Evolutionary conservation across 2,113 vertebrate species (phyloP), one percentile per base, ranked within the genome.

Genomic region (Nymphicus hollandicus): DNA sequence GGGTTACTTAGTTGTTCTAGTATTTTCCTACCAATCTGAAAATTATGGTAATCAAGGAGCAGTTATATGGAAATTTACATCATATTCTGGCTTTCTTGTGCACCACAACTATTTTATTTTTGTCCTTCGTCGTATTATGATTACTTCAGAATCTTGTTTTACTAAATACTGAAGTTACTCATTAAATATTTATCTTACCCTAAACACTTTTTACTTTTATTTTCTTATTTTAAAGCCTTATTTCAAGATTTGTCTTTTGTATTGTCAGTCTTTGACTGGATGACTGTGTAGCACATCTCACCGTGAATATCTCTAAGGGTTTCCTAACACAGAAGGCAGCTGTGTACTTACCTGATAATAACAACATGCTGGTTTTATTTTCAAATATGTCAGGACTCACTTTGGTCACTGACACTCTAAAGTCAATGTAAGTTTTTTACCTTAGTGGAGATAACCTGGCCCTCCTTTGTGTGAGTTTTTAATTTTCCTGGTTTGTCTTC

Each of bases 221-320:
- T 61, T 94, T 91, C 22, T 92, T 89, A 81, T 92, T 89, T 95
- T 76, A 84, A 96, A 93, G 65, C n/a, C 28, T 79, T 87, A 74
- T 81, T 87, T 25, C 76, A 94, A 91, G 35, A 93, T 71, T 63
- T 85, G 73, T 93, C 69, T 81, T 86, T 46, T 64, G 63, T 86
- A 89, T 68, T 92, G 86, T 95, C 85, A 89, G 63, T 92, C 77
- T 79, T 93, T 88, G 86, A 95, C 76, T 95, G 80, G 60, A 84
- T 90, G 72, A 25, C 50, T 76, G 70, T 91, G 78, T 91, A 96
- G 66, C 49, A 53, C 63, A 74, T 94, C 53, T 93, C 76, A 78
- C 88, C 52, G 14, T 88, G 74, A 83, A 10, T 92, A 87, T 91
- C 43, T 76, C 27, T 95, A 68, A 87, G 96, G 85, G 74, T 94